A percentile compares a stretch with the other conserved stretches of the same genome.
phyloP scores from a whole-genome alignment of 1,140 invertebrate species.

The Drosophila parvula region DNA sequence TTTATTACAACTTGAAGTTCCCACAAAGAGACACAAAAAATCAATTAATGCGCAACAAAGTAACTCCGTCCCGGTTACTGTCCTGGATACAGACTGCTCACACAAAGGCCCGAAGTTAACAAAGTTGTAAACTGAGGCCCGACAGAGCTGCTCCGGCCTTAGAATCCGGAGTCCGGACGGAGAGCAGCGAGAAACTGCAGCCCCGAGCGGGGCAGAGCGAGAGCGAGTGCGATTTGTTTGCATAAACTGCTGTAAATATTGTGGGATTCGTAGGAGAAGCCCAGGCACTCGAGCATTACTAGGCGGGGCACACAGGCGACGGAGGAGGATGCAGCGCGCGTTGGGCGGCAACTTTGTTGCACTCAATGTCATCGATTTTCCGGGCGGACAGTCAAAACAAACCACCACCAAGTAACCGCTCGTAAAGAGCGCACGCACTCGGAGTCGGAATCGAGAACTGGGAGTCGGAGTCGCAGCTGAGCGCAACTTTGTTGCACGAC shows the following conservation, averaged over 20 bases:
- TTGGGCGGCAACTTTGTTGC: constrained; percentile 75
- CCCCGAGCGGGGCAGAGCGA: constrained; percentile 28
- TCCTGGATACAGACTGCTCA: constrained; percentile 79
- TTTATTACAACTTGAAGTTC: constrained; percentile 28
- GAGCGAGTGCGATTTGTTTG: constrained; percentile 60
- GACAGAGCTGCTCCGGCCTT: constrained; percentile 30
- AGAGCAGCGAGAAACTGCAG: constrained; percentile 38
- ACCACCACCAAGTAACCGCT: constrained; percentile 59
- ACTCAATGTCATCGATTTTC: constrained; percentile 84
- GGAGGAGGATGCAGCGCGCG: constrained; percentile 46
- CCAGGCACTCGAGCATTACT: constrained; percentile 45
- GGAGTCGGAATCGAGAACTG: constrained; percentile 1
- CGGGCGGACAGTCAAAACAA: constrained; percentile 62
- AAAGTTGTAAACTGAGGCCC: constrained; percentile 73
- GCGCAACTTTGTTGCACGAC: constrained; percentile 82
- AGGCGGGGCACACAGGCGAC: constrained; percentile 48
- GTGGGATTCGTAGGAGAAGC: constrained; percentile 40
- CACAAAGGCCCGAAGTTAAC: constrained; percentile 75
- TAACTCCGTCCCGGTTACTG: constrained; percentile 82
- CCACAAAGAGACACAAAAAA: constrained; percentile 57
- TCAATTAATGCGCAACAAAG: constrained; percentile 82
- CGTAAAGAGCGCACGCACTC: constrained; percentile 38
- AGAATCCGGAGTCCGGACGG: constrained; percentile 40
- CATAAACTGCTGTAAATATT: constrained; percentile 64
- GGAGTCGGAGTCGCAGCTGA: constrained; percentile 41